Conservation (phyloP, 2,797 vertebrate genomes). For the Coccyzus lansbergi region DNA sequence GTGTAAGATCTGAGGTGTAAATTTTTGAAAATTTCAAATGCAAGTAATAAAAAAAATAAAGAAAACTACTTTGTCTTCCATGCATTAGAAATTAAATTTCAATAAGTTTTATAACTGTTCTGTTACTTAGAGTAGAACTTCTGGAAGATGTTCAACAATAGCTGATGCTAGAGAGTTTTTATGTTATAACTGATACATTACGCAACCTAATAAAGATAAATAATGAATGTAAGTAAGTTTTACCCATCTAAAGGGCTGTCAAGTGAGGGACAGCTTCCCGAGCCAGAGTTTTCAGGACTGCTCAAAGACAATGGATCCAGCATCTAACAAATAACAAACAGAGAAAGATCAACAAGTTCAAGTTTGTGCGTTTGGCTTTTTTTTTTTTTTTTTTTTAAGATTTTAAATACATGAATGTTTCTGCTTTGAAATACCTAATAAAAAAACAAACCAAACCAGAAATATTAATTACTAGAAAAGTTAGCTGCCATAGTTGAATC, state of each 20-base stretch:
- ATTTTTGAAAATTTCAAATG: not conserved
- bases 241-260: slow-evolving; percentile 98
- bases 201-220: not conserved
- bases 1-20: not conserved
- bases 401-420: not conserved
- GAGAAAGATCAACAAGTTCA: slow-evolving; percentile 8
- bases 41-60: not conserved
- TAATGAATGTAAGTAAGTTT: slow-evolving; percentile 34
- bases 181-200: not conserved
- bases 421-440: not conserved
- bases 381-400: too few species aligned
- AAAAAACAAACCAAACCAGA: not conserved
- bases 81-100: not conserved
- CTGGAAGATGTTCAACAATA: not conserved
- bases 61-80: not conserved
- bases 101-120: not conserved
- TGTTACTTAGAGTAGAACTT: not conserved
- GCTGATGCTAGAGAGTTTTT: not conserved
- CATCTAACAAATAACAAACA: slow-evolving; percentile 82
- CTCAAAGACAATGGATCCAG: slow-evolving; percentile 97
- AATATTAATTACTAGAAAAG: not conserved
- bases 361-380: not conserved
- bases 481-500: not conserved
- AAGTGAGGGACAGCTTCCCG: slow-evolving; percentile 96
- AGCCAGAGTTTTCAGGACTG: slow-evolving; percentile 98